Conservation (phyloP, 2,113 vertebrate species). For the Chamaea fasciata region DNA sequence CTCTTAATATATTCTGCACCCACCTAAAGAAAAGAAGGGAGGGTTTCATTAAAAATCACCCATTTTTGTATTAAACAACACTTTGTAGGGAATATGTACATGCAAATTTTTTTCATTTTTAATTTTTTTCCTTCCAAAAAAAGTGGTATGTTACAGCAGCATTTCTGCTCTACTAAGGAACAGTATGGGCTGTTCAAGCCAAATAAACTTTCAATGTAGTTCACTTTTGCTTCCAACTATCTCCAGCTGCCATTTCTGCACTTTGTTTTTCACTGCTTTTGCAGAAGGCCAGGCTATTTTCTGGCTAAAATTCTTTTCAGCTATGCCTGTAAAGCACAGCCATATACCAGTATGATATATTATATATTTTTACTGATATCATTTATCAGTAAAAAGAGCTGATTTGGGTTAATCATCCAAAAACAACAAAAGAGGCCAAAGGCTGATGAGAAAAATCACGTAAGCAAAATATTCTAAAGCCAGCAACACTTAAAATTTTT, state of each 20-base stretch:
- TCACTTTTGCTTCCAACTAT: neutral
- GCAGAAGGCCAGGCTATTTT: neutral
- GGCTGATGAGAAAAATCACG: neutral
- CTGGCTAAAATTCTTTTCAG: neutral
- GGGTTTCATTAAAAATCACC: neutral
- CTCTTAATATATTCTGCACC: slow-evolving; percentile 70
- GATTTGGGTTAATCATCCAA: neutral
- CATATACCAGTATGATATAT: neutral
- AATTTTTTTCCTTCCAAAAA: neutral
- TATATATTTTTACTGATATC: too few species aligned
- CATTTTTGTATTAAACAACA: neutral
- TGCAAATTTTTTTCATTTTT: neutral
- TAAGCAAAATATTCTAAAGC: neutral
- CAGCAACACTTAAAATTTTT: neutral
- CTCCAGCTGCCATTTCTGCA: neutral
- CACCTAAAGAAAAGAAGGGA: slow-evolving; percentile 66
- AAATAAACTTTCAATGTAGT: neutral
- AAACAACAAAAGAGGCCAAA: neutral
- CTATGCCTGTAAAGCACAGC: neutral
- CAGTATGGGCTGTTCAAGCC: neutral
- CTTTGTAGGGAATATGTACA: neutral
- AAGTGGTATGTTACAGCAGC: neutral
- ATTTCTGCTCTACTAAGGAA: neutral
- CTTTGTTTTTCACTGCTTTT: neutral
- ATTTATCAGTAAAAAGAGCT: neutral